Percentiles rank a stretch among this genome's conserved stretches.
phyloP scores from a whole-genome alignment of 2,888 invertebrate species.

The Hydraecia micacea region DNA sequence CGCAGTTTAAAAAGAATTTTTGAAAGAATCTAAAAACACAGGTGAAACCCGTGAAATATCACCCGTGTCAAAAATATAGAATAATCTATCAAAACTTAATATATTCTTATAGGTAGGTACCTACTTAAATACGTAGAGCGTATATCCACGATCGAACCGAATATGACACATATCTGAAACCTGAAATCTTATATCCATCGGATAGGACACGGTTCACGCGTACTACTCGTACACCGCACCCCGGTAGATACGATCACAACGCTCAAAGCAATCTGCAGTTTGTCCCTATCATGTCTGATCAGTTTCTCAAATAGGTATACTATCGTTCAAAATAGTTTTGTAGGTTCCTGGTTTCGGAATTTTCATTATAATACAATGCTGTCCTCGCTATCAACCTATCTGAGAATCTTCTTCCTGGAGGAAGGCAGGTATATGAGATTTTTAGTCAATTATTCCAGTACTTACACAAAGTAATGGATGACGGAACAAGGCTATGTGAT shows the following conservation, averaged over 20 bases:
- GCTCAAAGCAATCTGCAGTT: constrained; percentile 47
- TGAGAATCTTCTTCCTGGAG: not conserved
- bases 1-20: not conserved
- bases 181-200: constrained; percentile 19
- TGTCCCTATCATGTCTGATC: constrained; percentile 35
- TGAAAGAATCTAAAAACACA: not conserved
- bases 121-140: not conserved
- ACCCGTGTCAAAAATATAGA: not conserved
- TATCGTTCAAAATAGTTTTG: constrained; percentile 17
- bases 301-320: constrained; percentile 31
- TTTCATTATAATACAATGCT: not conserved
- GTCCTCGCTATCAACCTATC: not conserved
- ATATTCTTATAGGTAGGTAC: not conserved
- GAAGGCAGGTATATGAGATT: not conserved
- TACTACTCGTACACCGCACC: constrained; percentile 11
- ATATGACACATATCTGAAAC: constrained; percentile 38
- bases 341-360: constrained; percentile 11
- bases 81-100: not conserved
- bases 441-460: not conserved
- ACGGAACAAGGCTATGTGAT: not conserved
- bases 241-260: constrained; percentile 27
- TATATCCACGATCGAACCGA: constrained; percentile 22
- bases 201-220: constrained; percentile 25
- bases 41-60: not conserved
- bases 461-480: not conserved